A percentile compares a stretch with the other conserved stretches of the same genome.
Conservation (phyloP, 2,797 vertebrate species). For the Poeciliopsis presidionis region DNA sequence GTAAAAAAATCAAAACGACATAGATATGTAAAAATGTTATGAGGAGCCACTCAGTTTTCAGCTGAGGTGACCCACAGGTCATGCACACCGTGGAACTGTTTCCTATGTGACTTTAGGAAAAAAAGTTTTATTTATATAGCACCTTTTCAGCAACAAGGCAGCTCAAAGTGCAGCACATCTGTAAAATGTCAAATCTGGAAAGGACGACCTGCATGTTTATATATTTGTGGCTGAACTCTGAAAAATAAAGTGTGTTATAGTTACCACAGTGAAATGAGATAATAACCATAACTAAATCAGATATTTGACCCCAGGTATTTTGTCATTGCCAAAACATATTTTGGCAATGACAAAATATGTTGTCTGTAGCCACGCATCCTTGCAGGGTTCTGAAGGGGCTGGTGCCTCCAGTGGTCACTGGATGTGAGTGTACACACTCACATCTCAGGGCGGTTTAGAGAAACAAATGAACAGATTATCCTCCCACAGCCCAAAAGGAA, state of each 20-base stretch:
- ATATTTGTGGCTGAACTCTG: background rate
- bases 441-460: background rate
- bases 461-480: background rate
- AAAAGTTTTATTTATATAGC: too few relatives aligned
- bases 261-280: background rate
- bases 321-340: background rate
- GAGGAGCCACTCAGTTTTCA: background rate
- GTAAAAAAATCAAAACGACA: background rate
- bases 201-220: background rate
- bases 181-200: background rate
- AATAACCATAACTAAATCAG: background rate
- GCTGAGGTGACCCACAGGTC: background rate
- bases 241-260: background rate
- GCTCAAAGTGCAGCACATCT: too few relatives aligned
- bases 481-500: background rate
- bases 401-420: background rate
- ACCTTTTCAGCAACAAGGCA: too few relatives aligned
- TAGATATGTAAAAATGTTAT: background rate
- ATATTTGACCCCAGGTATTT: background rate
- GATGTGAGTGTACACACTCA: background rate
- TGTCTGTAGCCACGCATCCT: background rate
- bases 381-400: background rate
- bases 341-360: too few relatives aligned
- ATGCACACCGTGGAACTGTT: background rate
- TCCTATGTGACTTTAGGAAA: background rate